Base-by-base conservation (phyloP, 2,888 invertebrate species). In the Mythimna ferrago region DNA sequence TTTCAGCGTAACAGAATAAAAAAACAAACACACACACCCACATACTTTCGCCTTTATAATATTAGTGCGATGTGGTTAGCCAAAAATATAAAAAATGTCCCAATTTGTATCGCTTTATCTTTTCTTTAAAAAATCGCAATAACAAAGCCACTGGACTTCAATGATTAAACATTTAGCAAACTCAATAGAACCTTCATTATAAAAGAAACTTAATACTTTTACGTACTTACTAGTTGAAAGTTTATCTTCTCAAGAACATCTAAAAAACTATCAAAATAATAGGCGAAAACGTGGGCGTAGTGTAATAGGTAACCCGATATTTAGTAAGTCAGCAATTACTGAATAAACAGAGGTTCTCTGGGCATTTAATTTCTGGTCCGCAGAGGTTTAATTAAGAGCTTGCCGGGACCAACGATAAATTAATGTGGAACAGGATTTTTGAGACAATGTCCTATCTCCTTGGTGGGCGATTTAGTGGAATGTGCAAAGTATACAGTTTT, bases 261-360 rank as follows among this genome's bases (percentile, higher is more conserved):
- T 54, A 53, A 76, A 77, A 83, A 77, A 77, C 81, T 81, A 86
- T 75, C n/a, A 53, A 67, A 81, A 77, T 78, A 77, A 80, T 69
- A 73, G 71, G 63, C 35, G 66, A 71, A 74, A 76, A 66, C 70
- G 66, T 67, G 61, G 44, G 71, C 63, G 38, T 76, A 69, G 74
- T 78, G 79, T 82, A 81, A 84, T 81, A 68, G 80, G 86, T 78
- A 83, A 87, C 73, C 74, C 72, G 71, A 87, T 87, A 87, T 81
- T 78, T 78, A 88, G 85, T 86, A 82, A 84, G 86, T 86, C 87
- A 82, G 88, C 88, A 90, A 91, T 91, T 90, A 91, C 89, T 78
- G 85, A 87, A 87, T 85, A 89, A 89, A 88, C 86, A 84, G 81
- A 86, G 84, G 85, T 82, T 85, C 78, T 76, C 73, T 68, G 73